Base-by-base conservation (phyloP, 2,113 vertebrate genomes). In the Saccopteryx bilineata region DNA sequence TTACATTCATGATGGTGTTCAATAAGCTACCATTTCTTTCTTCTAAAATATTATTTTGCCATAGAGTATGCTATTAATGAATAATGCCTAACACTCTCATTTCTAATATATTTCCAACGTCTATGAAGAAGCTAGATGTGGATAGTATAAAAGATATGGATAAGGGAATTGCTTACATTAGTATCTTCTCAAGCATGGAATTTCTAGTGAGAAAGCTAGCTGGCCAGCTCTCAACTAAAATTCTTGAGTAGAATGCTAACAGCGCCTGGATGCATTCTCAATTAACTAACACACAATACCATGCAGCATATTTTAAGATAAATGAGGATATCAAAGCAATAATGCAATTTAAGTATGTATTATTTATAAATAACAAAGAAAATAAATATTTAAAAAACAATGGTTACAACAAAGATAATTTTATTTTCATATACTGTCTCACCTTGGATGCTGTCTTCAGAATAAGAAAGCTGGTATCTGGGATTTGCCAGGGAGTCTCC, bases 361-460 rank as follows among this genome's bases (percentile, higher is more conserved):
- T 50, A 21, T 74, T 74, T 84, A 74, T 31, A 66, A 92, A 85
- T 79, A 2, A 74, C 81, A 93, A 94, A 46, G 2, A 71, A 92
- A 78, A 28, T 1, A 24, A 18, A 72, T 60, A 46, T 91, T 69
- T 89, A 24, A 89, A 91, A 93, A 21, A 26, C 24, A 63, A 18
- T 93, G 31, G 23, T 52, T 87, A 76, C 68, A 50, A 61, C 39
- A 87, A 24, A 60, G 1, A 75, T 74, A 5, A 46, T 21, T 7
- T 90, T 66, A 46, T 88, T 93, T 68, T 87, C 39, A 46, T 65
- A 72, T 88, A n/a, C 54, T 75, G 4, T n/a, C 72, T 92, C n/a
- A 72, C 24, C 8, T 76, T 69, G 50, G 15, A 4, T 65, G 7
- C n/a, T n/a, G 3, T 86, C 63, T 54, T 81, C 48, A 87, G 50